Percentiles rank a stretch among this genome's conserved stretches.
Conservation (phyloP, 64 coral and sea anemone species). For the Cladopsammia gracilis region DNA sequence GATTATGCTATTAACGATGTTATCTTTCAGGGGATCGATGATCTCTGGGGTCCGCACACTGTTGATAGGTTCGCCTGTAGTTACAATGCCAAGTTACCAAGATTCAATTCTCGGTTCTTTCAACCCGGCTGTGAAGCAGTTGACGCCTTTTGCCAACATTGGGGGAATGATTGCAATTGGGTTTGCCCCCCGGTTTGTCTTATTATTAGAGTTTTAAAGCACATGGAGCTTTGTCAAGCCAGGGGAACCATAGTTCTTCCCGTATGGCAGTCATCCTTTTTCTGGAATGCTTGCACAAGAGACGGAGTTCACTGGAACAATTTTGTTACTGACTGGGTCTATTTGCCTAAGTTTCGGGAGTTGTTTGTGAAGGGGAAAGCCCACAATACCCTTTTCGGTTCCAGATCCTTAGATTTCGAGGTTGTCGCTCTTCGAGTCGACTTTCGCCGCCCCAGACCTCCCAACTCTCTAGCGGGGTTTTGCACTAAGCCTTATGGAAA, state of each 20-base stretch:
- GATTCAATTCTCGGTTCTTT: conserved; percentile 74
- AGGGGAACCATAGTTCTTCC: conserved; percentile 29
- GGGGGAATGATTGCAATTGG: conserved; percentile 48
- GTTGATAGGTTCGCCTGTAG: conserved; percentile 65
- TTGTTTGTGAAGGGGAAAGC: conserved; percentile 40
- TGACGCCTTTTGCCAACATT: conserved; percentile 62
- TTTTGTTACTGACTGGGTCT: conserved; percentile 40
- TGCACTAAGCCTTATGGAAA: not conserved
- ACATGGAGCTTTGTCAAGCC: conserved; percentile 31
- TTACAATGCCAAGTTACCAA: conserved; percentile 54
- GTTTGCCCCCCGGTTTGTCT: conserved; percentile 41
- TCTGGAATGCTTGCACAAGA: conserved; percentile 31
- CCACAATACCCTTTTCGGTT: not conserved
- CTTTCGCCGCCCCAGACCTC: not conserved
- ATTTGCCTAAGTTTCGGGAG: conserved; percentile 5
- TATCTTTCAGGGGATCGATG: conserved; percentile 12
- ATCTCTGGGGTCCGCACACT: conserved; percentile 57
- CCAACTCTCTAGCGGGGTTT: not conserved
- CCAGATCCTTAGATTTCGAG: not conserved
- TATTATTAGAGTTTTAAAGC: conserved; percentile 26
- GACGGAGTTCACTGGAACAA: conserved; percentile 52
- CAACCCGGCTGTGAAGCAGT: conserved; percentile 58
- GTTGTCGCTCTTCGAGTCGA: not conserved
- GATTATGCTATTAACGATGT: conserved; percentile 44
- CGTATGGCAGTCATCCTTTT: conserved; percentile 48